These are phyloP conservation scores for Cataglyphis rosenhaueri DNA, from an alignment of 2,888 invertebrate species.

Conservation along the genomic window DNA sequence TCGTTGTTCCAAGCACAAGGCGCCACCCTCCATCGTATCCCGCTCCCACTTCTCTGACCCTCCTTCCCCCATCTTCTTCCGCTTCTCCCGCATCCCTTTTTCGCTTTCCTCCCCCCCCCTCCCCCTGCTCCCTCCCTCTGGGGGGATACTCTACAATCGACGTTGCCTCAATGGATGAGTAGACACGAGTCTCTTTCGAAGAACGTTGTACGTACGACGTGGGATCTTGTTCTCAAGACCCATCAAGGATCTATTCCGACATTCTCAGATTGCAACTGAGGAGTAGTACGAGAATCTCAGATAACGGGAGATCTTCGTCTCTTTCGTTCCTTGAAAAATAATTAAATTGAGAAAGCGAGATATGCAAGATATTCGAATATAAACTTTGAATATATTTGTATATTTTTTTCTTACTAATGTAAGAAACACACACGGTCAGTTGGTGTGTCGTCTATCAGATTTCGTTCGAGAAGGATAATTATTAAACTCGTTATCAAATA, in stretches of 20 bases:
- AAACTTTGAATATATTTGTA: neutral
- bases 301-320: neutral
- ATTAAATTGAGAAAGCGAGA: conserved; percentile 6
- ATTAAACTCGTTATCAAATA: conserved; percentile 2
- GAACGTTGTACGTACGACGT: conserved; percentile 49
- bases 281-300: conserved; percentile 29
- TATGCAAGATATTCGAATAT: neutral
- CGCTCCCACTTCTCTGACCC: conserved; percentile 8
- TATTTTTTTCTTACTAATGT: neutral
- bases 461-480: neutral
- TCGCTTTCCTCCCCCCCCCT: neutral
- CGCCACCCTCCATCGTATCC: conserved; percentile 32
- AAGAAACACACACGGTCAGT: neutral
- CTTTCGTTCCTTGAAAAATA: neutral
- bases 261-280: conserved; percentile 40
- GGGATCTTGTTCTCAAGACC: conserved; percentile 53
- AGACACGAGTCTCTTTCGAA: conserved; percentile 52
- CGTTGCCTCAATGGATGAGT: conserved; percentile 47
- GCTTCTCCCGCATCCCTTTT: neutral
- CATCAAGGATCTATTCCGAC: conserved; percentile 43
- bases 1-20: conserved; percentile 53
- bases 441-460: neutral
- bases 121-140: neutral
- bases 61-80: neutral
- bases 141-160: conserved; percentile 35